Percentiles rank a stretch among this genome's conserved stretches.
These are phyloP conservation scores for Monoplex corrugatus DNA, from an alignment of 2,888 invertebrate genomes.

Conservation along the genomic window DNA sequence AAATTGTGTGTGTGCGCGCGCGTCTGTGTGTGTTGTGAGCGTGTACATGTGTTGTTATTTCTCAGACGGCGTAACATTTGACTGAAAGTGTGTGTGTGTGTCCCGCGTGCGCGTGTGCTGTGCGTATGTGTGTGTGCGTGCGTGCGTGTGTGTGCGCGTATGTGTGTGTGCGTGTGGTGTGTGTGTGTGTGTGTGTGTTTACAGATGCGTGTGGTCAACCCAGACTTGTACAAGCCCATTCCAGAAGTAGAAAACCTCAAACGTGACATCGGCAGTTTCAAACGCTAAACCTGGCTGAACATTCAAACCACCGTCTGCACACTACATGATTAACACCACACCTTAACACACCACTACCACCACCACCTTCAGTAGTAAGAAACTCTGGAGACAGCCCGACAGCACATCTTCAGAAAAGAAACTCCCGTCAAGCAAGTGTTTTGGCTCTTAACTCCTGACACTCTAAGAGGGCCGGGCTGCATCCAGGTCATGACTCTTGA, in stretches of 20 bases:
- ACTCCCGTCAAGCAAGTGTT: too few species aligned
- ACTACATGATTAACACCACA: too few species aligned
- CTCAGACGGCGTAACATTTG: too few species aligned
- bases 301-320: too few species aligned
- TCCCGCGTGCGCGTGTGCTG: not conserved
- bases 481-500: too few species aligned
- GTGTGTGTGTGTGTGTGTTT: constrained; percentile 8
- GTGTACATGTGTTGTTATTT: not conserved
- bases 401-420: too few species aligned
- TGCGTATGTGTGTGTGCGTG: not conserved
- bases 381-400: too few species aligned
- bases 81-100: not conserved
- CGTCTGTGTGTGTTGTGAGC: constrained; percentile 31
- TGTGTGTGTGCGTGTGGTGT: constrained; percentile 17
- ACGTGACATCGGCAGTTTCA: constrained; percentile 37
- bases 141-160: not conserved
- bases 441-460: too few species aligned
- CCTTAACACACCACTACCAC: too few species aligned
- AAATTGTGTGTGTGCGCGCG: constrained; percentile 9
- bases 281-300: not conserved
- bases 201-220: constrained; percentile 22
- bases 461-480: too few species aligned
- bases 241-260: not conserved
- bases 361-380: too few species aligned
- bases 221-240: constrained; percentile 25